Conservation (phyloP, 2,888 invertebrate species). For the Caenorhabditis drosophilae region DNA sequence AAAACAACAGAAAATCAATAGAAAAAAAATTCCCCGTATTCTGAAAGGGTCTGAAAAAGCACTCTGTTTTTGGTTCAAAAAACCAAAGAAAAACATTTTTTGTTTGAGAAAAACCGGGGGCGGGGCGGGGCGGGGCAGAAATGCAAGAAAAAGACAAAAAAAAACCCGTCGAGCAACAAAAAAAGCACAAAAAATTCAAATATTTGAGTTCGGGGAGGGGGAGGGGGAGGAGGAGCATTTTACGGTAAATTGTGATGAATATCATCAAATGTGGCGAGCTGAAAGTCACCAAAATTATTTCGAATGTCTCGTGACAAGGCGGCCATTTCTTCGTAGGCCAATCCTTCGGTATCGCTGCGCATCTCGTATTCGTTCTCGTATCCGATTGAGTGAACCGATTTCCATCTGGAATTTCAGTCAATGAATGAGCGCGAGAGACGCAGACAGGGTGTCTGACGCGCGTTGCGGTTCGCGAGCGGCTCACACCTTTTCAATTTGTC, state of each 20-base stretch:
- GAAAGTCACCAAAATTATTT: constrained; percentile 65
- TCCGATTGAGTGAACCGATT: constrained; percentile 66
- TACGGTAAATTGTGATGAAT: too few relatives aligned
- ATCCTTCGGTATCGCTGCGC: constrained; percentile 55
- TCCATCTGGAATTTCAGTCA: constrained; percentile 43
- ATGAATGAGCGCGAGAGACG: not conserved
- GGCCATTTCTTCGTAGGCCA: constrained; percentile 48
- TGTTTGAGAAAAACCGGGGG: too few relatives aligned
- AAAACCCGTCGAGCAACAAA: too few relatives aligned
- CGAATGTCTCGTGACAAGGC: constrained; percentile 60
- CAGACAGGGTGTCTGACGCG: too few relatives aligned
- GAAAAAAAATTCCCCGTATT: too few relatives aligned
- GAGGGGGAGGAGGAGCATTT: not conserved
- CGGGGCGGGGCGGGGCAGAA: too few relatives aligned
- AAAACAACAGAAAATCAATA: too few relatives aligned
- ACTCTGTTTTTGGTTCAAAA: too few relatives aligned
- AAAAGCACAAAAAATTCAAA: constrained; percentile 12
- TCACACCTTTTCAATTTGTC: not conserved
- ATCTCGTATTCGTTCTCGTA: constrained; percentile 68
- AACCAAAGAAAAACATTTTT: too few relatives aligned
- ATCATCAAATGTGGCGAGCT: constrained; percentile 65
- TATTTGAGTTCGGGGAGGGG: constrained; percentile 9
- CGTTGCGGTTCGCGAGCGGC: too few relatives aligned
- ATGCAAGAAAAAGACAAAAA: too few relatives aligned
- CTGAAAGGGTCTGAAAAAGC: too few relatives aligned